Base-by-base conservation (phyloP, 1,140 invertebrate genomes). In the Polyergus mexicanus region DNA sequence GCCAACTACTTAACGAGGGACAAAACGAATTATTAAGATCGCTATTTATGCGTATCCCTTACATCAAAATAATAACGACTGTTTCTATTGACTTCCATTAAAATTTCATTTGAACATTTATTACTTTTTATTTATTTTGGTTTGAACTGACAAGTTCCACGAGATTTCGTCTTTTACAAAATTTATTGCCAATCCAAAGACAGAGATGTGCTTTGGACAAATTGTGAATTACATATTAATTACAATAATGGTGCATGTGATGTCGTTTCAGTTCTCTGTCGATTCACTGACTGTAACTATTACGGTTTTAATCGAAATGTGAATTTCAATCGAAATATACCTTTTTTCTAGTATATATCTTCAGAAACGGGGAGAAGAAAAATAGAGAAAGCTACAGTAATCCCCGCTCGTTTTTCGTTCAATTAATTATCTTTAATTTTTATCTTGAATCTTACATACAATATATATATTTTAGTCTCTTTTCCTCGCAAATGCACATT, bases 361-460 rank as follows among this genome's bases (percentile, higher is more conserved):
- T 47, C 47, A 56, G 56, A 89, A 80, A 56, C 69, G 65, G 66
- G 77, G 47, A 86, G 87, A 60, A 85, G 85, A 81, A 68, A 66
- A 76, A 71, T 89, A 88, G 84, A 89, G 85, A 86, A 83, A 74
- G 47, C 41, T 86, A 71, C n/a, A 47, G 35, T 77, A 28, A 88
- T 85, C 69, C 19, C 25, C 41, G 69, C 35, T 87, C 56, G 51
- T 65, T 62, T 89, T 47, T 41, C 75, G 54, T 22, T 51, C 47
- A 51, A 4, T 51, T 51, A 16, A 35, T 83, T 81, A 68, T 74
- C 38, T 66, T 22, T 32, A 56, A 16, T 62, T 47, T 69, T 22
- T 74, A 28, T n/a, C 65, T 88, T 41, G 41, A 76, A 58, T 71
- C 28, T 19, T 44, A 44, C 2, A 44, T 38, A 85, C 35, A 44